These are phyloP conservation scores for Halichoeres trimaculatus DNA, from an alignment of 2,113 vertebrate species.

Conservation along the genomic window DNA sequence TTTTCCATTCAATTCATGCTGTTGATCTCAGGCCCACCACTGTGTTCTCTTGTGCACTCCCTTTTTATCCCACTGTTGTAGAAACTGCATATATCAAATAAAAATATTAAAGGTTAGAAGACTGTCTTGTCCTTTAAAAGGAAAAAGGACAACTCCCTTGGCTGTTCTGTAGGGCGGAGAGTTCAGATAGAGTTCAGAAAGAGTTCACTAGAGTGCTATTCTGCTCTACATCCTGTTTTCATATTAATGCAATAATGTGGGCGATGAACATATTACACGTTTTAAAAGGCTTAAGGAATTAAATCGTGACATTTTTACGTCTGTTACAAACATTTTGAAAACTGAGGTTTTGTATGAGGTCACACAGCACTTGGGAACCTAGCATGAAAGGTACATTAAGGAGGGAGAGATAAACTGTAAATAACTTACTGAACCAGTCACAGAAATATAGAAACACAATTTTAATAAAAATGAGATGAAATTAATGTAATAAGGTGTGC, in stretches of 20 bases:
- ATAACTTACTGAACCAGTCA: background rate
- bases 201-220: slow-evolving; percentile 29
- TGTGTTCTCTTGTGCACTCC: too few relatives aligned
- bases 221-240: slow-evolving; percentile 31
- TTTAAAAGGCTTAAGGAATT: background rate
- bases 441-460: too few relatives aligned
- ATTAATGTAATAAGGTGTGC: too few relatives aligned
- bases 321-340: background rate
- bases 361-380: background rate
- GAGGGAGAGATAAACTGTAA: background rate
- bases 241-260: slow-evolving; percentile 10
- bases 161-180: background rate
- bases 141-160: background rate
- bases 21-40: too few relatives aligned
- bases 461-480: too few relatives aligned
- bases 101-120: slow-evolving; percentile 21
- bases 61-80: slow-evolving; percentile 1
- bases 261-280: background rate
- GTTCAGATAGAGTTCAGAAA: slow-evolving; percentile 37
- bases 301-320: background rate
- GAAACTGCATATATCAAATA: background rate
- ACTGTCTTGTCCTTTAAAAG: slow-evolving; percentile 14
- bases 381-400: background rate
- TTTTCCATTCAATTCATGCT: too few relatives aligned
- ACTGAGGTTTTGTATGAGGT: background rate